Base-by-base conservation (phyloP, 2,113 vertebrate genomes). In the Notothenia coriiceps region DNA sequence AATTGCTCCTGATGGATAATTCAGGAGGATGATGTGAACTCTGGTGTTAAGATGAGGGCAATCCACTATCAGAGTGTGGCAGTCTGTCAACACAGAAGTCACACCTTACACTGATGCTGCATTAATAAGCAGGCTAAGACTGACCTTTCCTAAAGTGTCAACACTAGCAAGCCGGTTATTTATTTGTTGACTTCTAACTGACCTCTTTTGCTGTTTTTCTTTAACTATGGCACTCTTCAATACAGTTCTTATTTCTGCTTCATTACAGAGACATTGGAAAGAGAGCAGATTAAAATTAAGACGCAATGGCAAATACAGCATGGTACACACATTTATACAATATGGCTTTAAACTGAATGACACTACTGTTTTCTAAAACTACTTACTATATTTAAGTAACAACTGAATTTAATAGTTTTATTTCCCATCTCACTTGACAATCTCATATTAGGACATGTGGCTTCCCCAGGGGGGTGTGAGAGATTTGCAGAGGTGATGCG, bases 41-140 rank as follows among this genome's bases (percentile, higher is more conserved):
- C 33, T 33, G 75, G 25, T 22, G 52, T 70, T 71, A 18, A 77
- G 46, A 71, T 51, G 60, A 84, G 67, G 74, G 63, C 65, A 29
- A 49, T 54, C 60, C 46, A 6, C 68, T 50, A 78, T 74, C 69
- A 74, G 12, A 80, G 29, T 46, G 67, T 63, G 77, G 59, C 86
- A 68, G 71, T 65, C 68, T 83, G 82, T 85, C 82, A 80, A 84
- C 86, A 87, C 82, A 77, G 52, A 73, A 77, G 60, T 80, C 75
- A 75, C 77, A 83, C 65, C 35, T 62, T 70, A 20, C 35, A 62
- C 47, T 50, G 65, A 70, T 50, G 74, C 52, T 62, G 77, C 61
- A 74, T 83, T 70, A 17, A 49, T 50, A 74, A 85, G 35, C 77
- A 68, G 72, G 22, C n/a, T 47, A 57, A 64, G 29, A 22, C 35